Evolutionary conservation across 2,113 vertebrate species (phyloP).

Genomic region (Nibea albiflora): DNA sequence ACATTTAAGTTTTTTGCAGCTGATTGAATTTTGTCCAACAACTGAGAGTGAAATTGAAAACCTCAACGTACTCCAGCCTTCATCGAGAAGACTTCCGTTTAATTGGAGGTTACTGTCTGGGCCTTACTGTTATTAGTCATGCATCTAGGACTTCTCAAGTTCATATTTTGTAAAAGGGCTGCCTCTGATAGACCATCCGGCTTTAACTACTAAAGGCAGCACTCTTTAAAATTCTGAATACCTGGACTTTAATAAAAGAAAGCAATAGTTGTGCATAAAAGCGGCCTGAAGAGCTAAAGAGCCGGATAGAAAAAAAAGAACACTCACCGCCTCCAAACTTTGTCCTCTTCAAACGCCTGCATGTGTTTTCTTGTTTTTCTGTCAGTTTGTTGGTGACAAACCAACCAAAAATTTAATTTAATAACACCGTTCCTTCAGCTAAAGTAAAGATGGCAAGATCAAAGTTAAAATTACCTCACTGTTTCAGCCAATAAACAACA

Average conservation of each 20-base stretch:
- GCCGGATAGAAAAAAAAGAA: conserved; percentile 9
- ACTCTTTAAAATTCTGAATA: neutral
- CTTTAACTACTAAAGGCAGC: neutral
- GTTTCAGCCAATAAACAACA: conserved; percentile 62
- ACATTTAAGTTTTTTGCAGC: neutral
- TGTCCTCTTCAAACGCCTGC: conserved; percentile 10
- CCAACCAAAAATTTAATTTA: conserved; percentile 34
- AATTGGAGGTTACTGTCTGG: neutral
- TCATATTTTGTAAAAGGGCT: neutral
- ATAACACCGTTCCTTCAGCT: conserved; percentile 26
- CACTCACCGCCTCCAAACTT: conserved; percentile 47
- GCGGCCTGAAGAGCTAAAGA: neutral
- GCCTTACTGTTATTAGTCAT: conserved; percentile 1
- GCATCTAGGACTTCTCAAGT: conserved; percentile 1
- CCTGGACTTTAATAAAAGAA: neutral
- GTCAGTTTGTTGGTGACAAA: conserved; percentile 28
- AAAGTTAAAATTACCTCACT: conserved; percentile 54
- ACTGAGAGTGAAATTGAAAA: neutral
- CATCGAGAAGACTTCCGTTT: neutral
- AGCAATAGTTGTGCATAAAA: neutral
- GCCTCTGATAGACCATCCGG: neutral
- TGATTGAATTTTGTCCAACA: neutral
- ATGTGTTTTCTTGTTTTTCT: conserved; percentile 13
- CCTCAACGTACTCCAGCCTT: neutral
- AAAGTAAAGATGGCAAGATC: conserved; percentile 54